Evolutionary conservation across 1,140 invertebrate species (phyloP), one percentile per base, ranked within the genome.

Genomic region (Bombus pascuorum): DNA sequence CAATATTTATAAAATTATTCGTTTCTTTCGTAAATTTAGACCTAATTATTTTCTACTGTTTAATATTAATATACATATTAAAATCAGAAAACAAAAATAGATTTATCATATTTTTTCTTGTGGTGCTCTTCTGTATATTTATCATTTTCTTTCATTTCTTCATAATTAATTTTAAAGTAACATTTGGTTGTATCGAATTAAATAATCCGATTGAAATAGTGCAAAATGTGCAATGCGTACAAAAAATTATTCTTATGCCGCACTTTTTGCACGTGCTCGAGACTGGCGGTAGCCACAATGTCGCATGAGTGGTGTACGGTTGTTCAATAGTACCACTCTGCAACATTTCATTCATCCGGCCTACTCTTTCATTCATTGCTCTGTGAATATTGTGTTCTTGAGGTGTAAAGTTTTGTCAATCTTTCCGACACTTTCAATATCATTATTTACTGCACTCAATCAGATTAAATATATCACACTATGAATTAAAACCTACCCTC

Each of bases 231-330:
- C 81, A 74, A 62, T 85, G 92, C 92, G 91, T 92, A 91, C 53
- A 91, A 73, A 87, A 81, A 71, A 42, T 76, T 86, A 75, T 87
- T 92, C 89, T 92, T 89, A 91, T 86, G 91, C 86, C 65, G 85
- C 81, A 84, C 87, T 65, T 82, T 82, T 75, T 89, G 85, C 88
- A 86, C 86, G 73, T 47, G 12, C 53, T 42, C 15, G 22, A 59
- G 39, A 44, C 42, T n/a, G 72, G 53, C 70, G 37, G 59, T 76
- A n/a, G 32, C n/a, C 22, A 42, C 34, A 53, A 3, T 70, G 71
- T 74, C 34, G 82, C 62, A 68, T 65, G 79, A 79, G 79, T 83
- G 75, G 80, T 75, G 74, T 68, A 89, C 75, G 82, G 13, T 70
- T 78, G 34, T 83, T 80, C 25, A 65, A 59, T 85, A 77, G 79